Evolutionary conservation across 2,888 invertebrate species (phyloP).

Genomic region (Willowsia nigromaculata): DNA sequence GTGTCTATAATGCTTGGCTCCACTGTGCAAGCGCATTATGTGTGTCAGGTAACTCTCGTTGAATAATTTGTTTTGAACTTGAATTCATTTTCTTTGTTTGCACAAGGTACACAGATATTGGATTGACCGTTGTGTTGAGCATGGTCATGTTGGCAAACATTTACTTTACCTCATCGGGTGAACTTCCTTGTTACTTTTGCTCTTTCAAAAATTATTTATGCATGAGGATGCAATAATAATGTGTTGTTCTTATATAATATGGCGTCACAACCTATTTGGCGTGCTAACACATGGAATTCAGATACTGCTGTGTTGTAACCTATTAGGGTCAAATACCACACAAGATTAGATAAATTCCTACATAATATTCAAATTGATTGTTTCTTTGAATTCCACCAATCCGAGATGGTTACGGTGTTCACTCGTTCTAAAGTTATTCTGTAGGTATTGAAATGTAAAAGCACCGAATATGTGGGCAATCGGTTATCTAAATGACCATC

Average conservation of each 20-base stretch:
- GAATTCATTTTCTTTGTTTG: background rate
- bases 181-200: conserved; percentile 1
- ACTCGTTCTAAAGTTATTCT: no score
- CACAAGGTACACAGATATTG: background rate
- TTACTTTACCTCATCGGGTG: background rate
- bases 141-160: conserved; percentile 40
- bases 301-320: background rate
- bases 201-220: background rate
- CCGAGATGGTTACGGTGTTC: no score
- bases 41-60: background rate
- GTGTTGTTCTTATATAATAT: background rate
- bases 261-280: background rate
- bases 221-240: background rate
- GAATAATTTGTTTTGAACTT: background rate
- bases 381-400: no score
- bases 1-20: background rate
- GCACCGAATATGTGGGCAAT: no score
- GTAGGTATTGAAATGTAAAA: no score
- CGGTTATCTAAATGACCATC: no score
- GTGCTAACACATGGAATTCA: background rate
- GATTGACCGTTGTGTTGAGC: background rate
- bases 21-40: background rate
- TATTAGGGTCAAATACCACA: background rate
- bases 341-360: background rate
- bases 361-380: no score